phyloP scores from a whole-genome alignment of 1,140 invertebrate species.

The Camponotus floridanus region DNA sequence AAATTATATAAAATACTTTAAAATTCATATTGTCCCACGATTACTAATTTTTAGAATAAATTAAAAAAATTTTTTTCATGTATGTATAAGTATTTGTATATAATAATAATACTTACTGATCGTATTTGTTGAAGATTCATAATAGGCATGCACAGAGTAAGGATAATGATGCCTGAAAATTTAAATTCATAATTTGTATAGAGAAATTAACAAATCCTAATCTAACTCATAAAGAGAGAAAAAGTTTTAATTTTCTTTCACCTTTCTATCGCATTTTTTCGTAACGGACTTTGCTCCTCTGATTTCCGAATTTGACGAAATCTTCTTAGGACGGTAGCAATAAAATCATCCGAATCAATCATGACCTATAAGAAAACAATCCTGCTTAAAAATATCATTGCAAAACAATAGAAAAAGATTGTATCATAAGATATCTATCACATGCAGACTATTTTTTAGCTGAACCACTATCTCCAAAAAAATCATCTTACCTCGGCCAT shows the following conservation, averaged over 20 bases:
- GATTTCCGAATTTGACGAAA: conserved; percentile 82
- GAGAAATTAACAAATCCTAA: background rate
- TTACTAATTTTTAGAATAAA: too few species aligned
- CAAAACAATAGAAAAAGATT: background rate
- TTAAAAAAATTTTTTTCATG: too few species aligned
- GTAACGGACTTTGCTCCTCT: conserved; percentile 71
- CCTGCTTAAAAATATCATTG: background rate
- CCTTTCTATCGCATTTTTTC: conserved; percentile 77
- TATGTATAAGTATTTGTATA: background rate
- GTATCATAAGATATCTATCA: background rate
- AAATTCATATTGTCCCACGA: too few species aligned
- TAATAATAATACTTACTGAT: conserved; percentile 86
- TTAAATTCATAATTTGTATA: conserved; percentile 47
- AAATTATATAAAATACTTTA: too few species aligned
- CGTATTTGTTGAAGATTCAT: conserved; percentile 88
- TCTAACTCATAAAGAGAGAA: background rate
- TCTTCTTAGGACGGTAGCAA: conserved; percentile 86
- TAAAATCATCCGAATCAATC: conserved; percentile 88
- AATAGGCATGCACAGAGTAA: conserved; percentile 88
- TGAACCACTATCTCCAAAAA: background rate
- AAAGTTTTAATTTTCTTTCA: conserved; percentile 59
- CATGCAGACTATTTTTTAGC: background rate
- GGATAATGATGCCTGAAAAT: conserved; percentile 84
- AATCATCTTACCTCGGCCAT: conserved; percentile 79
- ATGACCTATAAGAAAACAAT: conserved; percentile 80